phyloP scores from a whole-genome alignment of 2,113 vertebrate species.

The Misgurnus anguillicaudatus region DNA sequence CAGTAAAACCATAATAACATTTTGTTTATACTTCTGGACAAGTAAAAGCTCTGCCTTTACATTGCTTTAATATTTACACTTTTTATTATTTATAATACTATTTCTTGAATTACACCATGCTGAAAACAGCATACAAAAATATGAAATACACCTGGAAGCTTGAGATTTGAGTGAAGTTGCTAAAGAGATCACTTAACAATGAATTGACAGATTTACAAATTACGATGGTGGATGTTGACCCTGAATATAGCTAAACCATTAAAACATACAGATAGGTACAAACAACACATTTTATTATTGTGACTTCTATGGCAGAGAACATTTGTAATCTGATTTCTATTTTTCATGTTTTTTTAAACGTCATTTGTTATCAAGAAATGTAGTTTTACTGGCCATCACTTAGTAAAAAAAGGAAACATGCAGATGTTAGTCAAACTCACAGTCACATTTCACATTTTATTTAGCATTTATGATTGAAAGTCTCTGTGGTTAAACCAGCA shows the following conservation, averaged over 20 bases:
- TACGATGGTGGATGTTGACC: not conserved
- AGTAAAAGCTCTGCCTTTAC: conserved; percentile 60
- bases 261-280: not conserved
- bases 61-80: conserved; percentile 45
- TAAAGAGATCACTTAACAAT: not conserved
- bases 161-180: not conserved
- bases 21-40: conserved; percentile 50
- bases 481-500: not conserved
- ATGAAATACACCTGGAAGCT: not conserved
- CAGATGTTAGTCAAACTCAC: not conserved
- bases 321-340: too few relatives aligned
- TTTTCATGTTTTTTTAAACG: too few relatives aligned
- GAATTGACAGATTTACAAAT: not conserved
- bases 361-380: too few relatives aligned
- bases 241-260: not conserved
- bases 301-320: too few relatives aligned
- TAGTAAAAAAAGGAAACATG: not conserved
- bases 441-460: conserved; percentile 7
- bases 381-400: not conserved
- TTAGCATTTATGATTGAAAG: not conserved
- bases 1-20: conserved; percentile 22
- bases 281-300: not conserved
- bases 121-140: conserved; percentile 15
- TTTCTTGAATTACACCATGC: conserved; percentile 39
- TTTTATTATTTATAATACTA: conserved; percentile 34